Base-by-base conservation (phyloP, 2,797 vertebrate genomes). In the Neosilurus mollespiculum region DNA sequence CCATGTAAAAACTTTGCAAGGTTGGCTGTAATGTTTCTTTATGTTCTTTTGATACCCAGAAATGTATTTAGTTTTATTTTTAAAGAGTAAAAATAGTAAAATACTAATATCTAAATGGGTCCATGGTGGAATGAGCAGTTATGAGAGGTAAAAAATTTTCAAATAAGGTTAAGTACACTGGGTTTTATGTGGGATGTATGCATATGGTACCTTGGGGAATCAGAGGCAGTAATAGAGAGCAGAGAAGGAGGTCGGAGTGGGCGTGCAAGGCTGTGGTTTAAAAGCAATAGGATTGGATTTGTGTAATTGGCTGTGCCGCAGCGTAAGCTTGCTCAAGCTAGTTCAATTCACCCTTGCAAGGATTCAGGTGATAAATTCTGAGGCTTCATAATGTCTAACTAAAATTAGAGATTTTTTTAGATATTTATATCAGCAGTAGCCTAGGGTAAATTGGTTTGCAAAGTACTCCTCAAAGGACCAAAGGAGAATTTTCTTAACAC, bases 141-240 rank as follows among this genome's bases (percentile, higher is more conserved):
- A 84, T 72, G 69, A 71, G 43, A 49, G 66, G 62, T 58, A 59
- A 82, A 84, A 30, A 70, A 86, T 85, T 83, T 70, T 85, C 81
- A 86, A 86, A 86, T 84, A 49, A 86, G 75, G 51, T 87, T 43
- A 85, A 83, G 85, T 84, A 84, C 80, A 84, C 78, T 83, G 71
- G 66, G 78, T 59, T 87, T 69, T 56, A 69, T 80, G 82, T 84
- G 65, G 81, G 85, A 37, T 82, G 72, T 58, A 49, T 81, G 82
- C 71, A 81, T 85, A 72, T 79, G 85, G 65, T 86, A 80, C 81
- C 71, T 73, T 67, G 62, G 78, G 82, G 78, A 71, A 11, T 43
- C 67, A 65, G 58, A 79, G 37, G 26, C 51, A 51, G 77, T 62
- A 49, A 84, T 22, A 58, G 43, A 72, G 70, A 30, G 30, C 12